phyloP scores from a whole-genome alignment of 2,797 vertebrate species.

The Sebastes dallii region DNA sequence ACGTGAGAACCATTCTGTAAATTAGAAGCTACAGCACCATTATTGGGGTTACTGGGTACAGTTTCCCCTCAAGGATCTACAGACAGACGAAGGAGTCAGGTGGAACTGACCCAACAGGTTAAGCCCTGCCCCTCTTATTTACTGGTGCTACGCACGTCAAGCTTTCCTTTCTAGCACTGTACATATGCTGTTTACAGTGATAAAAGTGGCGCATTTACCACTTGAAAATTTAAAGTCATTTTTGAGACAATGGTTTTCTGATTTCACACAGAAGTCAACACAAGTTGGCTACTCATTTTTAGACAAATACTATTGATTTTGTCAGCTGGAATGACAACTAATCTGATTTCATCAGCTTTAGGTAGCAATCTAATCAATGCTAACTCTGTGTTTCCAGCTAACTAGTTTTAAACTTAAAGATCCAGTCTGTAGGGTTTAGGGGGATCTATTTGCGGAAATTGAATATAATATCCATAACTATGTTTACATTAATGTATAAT shows the following conservation, averaged over 20 bases:
- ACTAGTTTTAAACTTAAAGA: not conserved
- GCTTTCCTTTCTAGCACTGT: not conserved
- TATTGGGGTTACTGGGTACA: not conserved
- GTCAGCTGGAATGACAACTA: too few species aligned
- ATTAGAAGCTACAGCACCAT: constrained; percentile 17
- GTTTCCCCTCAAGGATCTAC: not conserved
- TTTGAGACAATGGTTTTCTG: not conserved
- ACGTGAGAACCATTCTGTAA: constrained; percentile 8
- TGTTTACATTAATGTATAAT: too few species aligned
- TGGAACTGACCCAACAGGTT: not conserved
- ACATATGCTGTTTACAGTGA: not conserved
- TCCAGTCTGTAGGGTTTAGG: too few species aligned
- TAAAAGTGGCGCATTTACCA: not conserved
- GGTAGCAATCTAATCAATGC: not conserved
- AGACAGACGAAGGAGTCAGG: not conserved
- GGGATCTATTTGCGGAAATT: too few species aligned
- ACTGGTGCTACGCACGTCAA: not conserved
- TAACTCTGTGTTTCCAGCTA: not conserved
- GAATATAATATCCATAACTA: too few species aligned
- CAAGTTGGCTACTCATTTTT: not conserved
- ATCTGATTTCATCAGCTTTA: not conserved
- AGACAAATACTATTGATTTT: too few species aligned
- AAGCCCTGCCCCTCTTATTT: not conserved
- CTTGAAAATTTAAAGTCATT: too few species aligned
- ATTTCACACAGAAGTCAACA: too few species aligned